These are phyloP conservation scores for Hemitrygon akajei DNA, from an alignment of 2,797 vertebrate species.

Conservation along the genomic window DNA sequence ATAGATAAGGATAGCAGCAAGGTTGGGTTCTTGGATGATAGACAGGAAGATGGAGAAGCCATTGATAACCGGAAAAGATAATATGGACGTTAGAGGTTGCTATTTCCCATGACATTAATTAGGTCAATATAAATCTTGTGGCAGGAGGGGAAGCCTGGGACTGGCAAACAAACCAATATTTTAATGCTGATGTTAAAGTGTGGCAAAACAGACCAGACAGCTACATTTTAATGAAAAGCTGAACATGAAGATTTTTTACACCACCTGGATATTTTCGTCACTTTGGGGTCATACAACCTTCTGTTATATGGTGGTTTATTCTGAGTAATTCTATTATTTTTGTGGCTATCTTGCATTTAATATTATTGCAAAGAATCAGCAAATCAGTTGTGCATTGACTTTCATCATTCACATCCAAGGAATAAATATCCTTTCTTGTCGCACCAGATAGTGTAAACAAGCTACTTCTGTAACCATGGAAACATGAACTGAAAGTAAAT, in stretches of 20 bases:
- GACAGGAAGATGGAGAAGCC: not conserved
- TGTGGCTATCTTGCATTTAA: not conserved
- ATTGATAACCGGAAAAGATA: not conserved
- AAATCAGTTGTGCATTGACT: constrained; percentile 7
- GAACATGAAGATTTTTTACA: not conserved
- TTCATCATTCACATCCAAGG: constrained; percentile 10
- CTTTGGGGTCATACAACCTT: not conserved
- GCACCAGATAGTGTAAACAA: constrained; percentile 27
- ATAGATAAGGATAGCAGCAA: not conserved
- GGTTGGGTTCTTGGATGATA: not conserved
- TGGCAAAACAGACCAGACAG: not conserved
- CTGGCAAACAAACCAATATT: not conserved
- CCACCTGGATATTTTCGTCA: not conserved
- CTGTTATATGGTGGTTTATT: not conserved
- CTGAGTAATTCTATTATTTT: not conserved
- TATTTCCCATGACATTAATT: not conserved
- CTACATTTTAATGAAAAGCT: not conserved
- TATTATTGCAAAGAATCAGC: constrained; percentile 10
- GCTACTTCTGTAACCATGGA: constrained; percentile 30
- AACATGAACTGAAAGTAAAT: constrained; percentile 30
- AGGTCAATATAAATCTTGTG: not conserved
- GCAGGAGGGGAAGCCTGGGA: not conserved
- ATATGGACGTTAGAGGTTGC: not conserved
- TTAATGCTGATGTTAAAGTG: not conserved
- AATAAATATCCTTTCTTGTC: constrained; percentile 29